Evolutionary conservation across 2,888 invertebrate genomes (phyloP).

Genomic region (Plemyria rubiginata): DNA sequence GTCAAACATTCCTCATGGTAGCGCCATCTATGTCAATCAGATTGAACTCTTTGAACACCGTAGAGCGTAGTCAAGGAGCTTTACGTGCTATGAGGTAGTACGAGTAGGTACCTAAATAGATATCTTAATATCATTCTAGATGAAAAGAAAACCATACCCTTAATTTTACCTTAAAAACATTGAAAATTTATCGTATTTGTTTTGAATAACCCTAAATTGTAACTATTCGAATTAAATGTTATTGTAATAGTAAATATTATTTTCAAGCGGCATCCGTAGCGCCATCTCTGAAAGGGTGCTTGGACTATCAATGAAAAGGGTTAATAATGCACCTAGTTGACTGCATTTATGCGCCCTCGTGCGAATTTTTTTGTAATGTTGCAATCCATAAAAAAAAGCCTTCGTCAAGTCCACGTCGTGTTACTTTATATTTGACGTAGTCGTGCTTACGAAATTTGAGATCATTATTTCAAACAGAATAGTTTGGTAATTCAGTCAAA

Average conservation of each 20-base stretch:
- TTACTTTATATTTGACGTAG: no score
- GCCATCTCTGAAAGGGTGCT: conserved; percentile 71
- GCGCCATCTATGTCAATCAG: conserved; percentile 37
- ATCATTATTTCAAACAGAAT: no score
- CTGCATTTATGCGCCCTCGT: conserved; percentile 56
- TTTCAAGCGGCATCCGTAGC: conserved; percentile 28
- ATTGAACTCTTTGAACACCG: conserved; percentile 21
- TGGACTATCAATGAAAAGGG: conserved; percentile 49
- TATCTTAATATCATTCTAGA: background rate
- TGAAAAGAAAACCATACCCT: background rate
- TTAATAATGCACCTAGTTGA: conserved; percentile 52
- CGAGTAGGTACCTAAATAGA: background rate
- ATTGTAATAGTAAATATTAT: background rate
- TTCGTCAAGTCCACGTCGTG: background rate
- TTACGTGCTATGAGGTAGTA: background rate
- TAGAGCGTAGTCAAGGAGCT: background rate
- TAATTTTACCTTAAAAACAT: no score
- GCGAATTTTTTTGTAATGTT: conserved; percentile 28
- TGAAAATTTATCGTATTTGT: no score
- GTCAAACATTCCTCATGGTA: background rate
- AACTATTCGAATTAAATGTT: background rate
- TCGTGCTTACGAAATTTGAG: no score
- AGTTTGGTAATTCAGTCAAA: no score
- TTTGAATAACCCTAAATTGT: no score
- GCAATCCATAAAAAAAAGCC: conserved; percentile 18